Evolutionary conservation across 2,113 vertebrate genomes (phyloP), one percentile per base, ranked within the genome.

Genomic region (Petrocephalus microphthalmus): DNA sequence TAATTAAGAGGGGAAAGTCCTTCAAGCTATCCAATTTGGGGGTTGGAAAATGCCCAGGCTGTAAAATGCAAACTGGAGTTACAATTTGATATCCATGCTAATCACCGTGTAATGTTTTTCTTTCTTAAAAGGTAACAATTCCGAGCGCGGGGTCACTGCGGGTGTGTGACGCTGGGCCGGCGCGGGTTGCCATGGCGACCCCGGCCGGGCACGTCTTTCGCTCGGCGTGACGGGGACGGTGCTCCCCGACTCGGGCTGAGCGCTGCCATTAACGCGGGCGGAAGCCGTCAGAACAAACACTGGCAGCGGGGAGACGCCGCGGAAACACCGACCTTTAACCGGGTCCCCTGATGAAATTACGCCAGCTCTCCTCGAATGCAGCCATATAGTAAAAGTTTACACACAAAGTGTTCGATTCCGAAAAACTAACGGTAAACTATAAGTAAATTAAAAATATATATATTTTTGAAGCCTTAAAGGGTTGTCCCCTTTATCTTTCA

Each of bases 61-160:
- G 88, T 56, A 84, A 84, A 84, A 84, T 33, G 88, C 45, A 88
- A 84, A 71, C 53, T 20, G 87, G 17, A 45, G 54, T 22, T 51
- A 47, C 20, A 3, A 13, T 11, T 64, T 25, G 11, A 42, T 45
- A 42, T 96, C 95, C 95, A 94, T 94, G 95, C 94, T 94, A 93
- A 95, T 96, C 94, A 96, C 51, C 33, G 49, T 85, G 52, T 96
- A 94, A 95, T 95, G 95, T 96, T 96, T 88, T 95, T 95, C 93
- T 91, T 74, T 95, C 93, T 91, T 74, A 95, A 85, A 96, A 96
- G 95, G 94, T 96, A 96, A 95, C 95, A 94, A 95, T 95, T 94
- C 93, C 94, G 94, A 95, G 67, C 47, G 94, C 94, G 94, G 94
- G 95, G 95, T 95, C 96, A 95, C 92, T 51, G 91, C 91, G 89